A percentile compares a stretch with the other conserved stretches of the same genome.
Conservation (phyloP, 2,888 invertebrate species). For the Seira sanloemensis region DNA sequence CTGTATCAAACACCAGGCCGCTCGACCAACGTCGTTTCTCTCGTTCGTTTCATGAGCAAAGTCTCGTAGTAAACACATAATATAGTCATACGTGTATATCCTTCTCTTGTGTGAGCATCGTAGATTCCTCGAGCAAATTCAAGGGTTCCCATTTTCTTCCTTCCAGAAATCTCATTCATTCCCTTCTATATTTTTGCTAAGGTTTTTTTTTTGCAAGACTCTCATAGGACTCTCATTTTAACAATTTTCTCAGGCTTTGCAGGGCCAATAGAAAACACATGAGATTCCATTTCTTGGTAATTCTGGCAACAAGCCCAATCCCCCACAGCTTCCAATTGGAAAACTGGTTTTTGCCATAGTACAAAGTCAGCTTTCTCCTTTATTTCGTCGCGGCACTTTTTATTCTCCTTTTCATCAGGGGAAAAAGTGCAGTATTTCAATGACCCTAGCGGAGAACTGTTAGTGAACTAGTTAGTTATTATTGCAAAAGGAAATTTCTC, state of each 20-base stretch:
- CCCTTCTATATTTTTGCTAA: too few relatives aligned
- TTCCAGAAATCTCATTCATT: too few relatives aligned
- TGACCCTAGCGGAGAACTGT: slow-evolving; percentile 28
- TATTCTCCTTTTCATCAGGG: background rate
- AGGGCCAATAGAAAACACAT: slow-evolving; percentile 30
- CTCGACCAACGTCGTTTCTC: too few relatives aligned
- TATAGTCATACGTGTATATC: too few relatives aligned
- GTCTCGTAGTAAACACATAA: too few relatives aligned
- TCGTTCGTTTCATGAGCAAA: too few relatives aligned
- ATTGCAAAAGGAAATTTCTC: slow-evolving; percentile 43
- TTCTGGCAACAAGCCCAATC: slow-evolving; percentile 56
- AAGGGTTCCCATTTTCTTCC: too few relatives aligned
- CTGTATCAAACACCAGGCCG: too few relatives aligned
- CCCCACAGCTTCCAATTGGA: slow-evolving; percentile 31
- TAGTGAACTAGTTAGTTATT: slow-evolving; percentile 44
- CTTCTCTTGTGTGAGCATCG: too few relatives aligned
- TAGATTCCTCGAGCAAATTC: too few relatives aligned
- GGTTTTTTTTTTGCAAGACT: too few relatives aligned
- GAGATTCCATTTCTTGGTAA: slow-evolving; percentile 28
- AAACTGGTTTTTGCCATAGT: background rate
- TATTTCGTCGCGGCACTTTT: background rate
- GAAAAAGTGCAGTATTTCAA: slow-evolving; percentile 8
- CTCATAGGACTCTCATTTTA: background rate
- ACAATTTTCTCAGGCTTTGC: slow-evolving; percentile 2
- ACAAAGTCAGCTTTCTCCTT: background rate